Evolutionary conservation across 2,797 vertebrate genomes (phyloP), one percentile per base, ranked within the genome.

Genomic region (Amblyraja radiata): DNA sequence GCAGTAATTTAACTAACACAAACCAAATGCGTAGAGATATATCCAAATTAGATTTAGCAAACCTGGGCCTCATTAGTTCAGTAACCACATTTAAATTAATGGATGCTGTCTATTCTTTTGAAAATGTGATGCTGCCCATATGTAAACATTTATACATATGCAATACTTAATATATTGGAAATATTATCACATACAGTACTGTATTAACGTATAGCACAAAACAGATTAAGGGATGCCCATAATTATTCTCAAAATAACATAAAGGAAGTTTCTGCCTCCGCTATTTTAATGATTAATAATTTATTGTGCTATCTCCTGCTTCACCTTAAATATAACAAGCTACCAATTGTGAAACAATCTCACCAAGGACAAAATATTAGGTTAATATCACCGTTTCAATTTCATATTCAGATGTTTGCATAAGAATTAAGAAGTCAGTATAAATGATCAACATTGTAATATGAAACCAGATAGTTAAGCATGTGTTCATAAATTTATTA

Each of bases 21-120:
- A 74, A 91, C 71, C 90, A 91, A 73, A 46, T 74, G 71, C 73
- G 68, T 73, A 23, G 90, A 91, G 68, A 91, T 46, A 65, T 21
- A 74, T 74, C 90, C 90, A 92, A 73, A 74, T 91, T 91, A 74
- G 68, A 74, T 91, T 46, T 74, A 91, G 36, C 10, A 91, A 2
- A 39, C 23, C 68, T 92, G 65, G 68, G 1, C 9, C 36, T 76
- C 36, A 92, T 74, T 92, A 92, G 73, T 76, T 36, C 39, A 68
- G 86, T 90, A 91, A 91, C 90, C 65, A 39, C 88, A 73, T 46
- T 74, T 39, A 74, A 54, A 74, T 91, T 74, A 74, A 46, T 46
- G 4, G 39, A 73, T 18, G 46, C 0, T 32, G 84, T 4, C 68
- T 74, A 18, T 74, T 91, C 8, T 74, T 28, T 39, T 91, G 90